Evolutionary conservation across 2,888 invertebrate species (phyloP).

Genomic region (Pheosia tremula): DNA sequence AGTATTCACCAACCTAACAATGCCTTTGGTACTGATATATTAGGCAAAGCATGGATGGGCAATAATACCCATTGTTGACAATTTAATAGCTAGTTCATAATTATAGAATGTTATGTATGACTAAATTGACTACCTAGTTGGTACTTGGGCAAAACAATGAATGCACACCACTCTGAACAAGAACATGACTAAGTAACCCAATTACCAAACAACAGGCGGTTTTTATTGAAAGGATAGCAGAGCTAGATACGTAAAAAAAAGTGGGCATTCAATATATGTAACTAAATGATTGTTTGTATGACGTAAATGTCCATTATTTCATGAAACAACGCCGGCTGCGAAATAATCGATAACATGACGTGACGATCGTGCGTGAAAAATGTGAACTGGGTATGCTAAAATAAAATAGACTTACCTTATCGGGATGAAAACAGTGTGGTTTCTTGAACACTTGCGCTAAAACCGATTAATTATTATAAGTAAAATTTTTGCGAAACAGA

Average conservation of each 20-base stretch:
- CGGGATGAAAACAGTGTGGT: slow-evolving; percentile 11
- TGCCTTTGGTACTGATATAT: no score
- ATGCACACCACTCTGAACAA: not conserved
- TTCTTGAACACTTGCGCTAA: slow-evolving; percentile 9
- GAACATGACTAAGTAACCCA: not conserved
- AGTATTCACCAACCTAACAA: no score
- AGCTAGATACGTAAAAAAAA: no score
- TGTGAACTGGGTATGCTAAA: slow-evolving; percentile 6
- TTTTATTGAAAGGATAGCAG: no score
- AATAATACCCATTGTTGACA: not conserved
- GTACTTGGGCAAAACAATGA: not conserved
- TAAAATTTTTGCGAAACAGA: slow-evolving; percentile 35
- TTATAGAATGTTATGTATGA: slow-evolving; percentile 7
- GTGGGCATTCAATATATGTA: not conserved
- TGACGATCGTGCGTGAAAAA: slow-evolving; percentile 29
- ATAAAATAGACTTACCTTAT: slow-evolving; percentile 34
- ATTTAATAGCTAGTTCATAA: not conserved
- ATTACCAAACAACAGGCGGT: not conserved
- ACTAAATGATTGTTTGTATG: not conserved
- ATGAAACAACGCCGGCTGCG: slow-evolving; percentile 32
- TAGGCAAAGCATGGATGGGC: no score
- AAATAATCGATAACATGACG: slow-evolving; percentile 57
- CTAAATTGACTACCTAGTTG: not conserved
- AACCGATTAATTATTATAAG: not conserved
- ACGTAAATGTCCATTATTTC: slow-evolving; percentile 7